Evolutionary conservation across 2,888 invertebrate species (phyloP).

Genomic region (Spodoptera exigua): DNA sequence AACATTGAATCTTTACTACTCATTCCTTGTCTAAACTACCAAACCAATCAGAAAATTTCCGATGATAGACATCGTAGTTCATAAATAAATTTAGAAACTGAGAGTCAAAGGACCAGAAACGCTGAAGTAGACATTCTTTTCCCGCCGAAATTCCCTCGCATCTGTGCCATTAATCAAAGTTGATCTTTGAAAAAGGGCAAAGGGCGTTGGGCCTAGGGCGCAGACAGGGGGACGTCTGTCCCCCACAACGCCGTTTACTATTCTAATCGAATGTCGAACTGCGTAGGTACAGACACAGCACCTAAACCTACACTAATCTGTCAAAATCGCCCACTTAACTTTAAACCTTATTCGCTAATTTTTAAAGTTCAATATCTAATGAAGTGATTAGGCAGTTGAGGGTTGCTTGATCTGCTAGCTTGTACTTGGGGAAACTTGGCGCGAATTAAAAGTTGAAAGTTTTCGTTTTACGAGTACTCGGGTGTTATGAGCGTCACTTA

Average conservation of each 20-base stretch:
- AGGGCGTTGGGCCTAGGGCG: slow-evolving; percentile 65
- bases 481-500: slow-evolving; percentile 13
- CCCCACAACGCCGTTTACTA: slow-evolving; percentile 64
- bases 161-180: slow-evolving; percentile 40
- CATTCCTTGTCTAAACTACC: too few species aligned
- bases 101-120: too few species aligned
- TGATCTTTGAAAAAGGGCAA: slow-evolving; percentile 73
- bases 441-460: slow-evolving; percentile 55
- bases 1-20: too few species aligned
- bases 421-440: slow-evolving; percentile 42
- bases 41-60: too few species aligned
- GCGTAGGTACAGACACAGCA: slow-evolving; percentile 4
- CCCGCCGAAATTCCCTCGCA: slow-evolving; percentile 35
- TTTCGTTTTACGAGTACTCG: slow-evolving; percentile 16
- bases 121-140: slow-evolving; percentile 14
- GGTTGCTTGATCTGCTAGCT: too few species aligned
- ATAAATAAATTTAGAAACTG: too few species aligned
- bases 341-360: too few species aligned
- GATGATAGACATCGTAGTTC: too few species aligned
- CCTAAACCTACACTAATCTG: too few species aligned
- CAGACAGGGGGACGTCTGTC: slow-evolving; percentile 67
- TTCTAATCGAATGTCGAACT: slow-evolving; percentile 67
- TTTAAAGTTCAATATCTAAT: too few species aligned
- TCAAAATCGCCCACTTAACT: too few species aligned
- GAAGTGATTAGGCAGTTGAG: too few species aligned